These are phyloP conservation scores for Chionomys nivalis DNA, from an alignment of 2,113 vertebrate species.

Conservation along the genomic window DNA sequence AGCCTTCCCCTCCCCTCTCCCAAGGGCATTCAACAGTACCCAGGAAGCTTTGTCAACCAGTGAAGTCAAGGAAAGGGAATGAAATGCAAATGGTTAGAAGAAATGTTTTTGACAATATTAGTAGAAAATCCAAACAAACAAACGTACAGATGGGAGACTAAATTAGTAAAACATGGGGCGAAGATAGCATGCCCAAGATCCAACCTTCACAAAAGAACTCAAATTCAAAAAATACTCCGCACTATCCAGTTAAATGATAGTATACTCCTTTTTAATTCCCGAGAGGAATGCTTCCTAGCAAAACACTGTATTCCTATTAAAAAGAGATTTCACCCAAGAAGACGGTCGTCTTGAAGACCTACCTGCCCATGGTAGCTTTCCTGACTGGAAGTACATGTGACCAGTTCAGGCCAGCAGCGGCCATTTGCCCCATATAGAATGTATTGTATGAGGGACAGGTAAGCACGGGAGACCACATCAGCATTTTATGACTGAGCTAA, in stretches of 20 bases:
- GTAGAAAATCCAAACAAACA: background rate
- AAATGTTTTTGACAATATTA: background rate
- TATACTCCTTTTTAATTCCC: background rate
- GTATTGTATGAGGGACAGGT: too few relatives aligned
- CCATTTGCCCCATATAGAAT: background rate
- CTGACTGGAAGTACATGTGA: background rate
- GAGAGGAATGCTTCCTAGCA: background rate
- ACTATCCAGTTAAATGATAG: background rate
- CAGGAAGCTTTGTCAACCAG: background rate
- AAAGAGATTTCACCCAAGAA: background rate
- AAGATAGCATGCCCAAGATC: background rate
- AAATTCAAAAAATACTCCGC: background rate
- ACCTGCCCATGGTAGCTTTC: background rate
- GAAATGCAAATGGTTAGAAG: background rate
- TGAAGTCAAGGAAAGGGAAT: background rate
- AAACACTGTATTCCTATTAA: background rate
- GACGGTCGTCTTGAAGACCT: background rate
- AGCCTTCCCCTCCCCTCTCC: background rate
- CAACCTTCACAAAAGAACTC: background rate
- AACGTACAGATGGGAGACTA: background rate
- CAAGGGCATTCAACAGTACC: background rate
- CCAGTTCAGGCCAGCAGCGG: background rate
- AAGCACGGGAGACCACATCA: background rate
- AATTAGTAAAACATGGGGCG: background rate
- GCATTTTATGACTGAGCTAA: background rate